Conservation (phyloP, 53 echinoderm and acorn worm species). For the Holothuria scabra region DNA sequence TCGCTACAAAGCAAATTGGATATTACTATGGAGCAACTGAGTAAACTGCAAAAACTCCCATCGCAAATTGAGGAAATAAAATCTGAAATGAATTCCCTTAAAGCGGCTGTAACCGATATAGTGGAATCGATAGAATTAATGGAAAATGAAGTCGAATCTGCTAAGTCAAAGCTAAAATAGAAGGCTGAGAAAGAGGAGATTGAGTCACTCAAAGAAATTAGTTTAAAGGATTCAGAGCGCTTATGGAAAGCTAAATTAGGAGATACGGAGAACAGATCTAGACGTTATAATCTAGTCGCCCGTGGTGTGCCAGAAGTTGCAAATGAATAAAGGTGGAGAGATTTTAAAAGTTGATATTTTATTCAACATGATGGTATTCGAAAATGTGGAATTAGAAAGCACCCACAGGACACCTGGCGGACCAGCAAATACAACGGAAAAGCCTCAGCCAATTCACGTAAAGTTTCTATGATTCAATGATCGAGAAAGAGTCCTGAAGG, state of each 20-base stretch:
- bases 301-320: neutral
- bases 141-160: constrained; percentile 34
- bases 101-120: constrained; percentile 31
- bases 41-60: constrained; percentile 1
- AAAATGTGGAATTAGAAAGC: neutral
- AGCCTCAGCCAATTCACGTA: neutral
- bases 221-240: neutral
- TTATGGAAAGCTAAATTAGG: neutral
- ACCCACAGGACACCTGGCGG: no score
- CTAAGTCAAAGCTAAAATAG: neutral
- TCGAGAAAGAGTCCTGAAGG: neutral
- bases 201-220: no score
- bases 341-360: neutral
- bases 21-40: constrained; percentile 25
- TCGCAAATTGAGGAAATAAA: neutral
- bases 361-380: constrained; percentile 1
- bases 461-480: neutral
- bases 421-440: neutral
- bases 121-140: constrained; percentile 4
- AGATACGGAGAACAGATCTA: neutral
- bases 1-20: constrained; percentile 17
- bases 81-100: constrained; percentile 9
- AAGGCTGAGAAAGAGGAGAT: no score
- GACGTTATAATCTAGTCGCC: neutral
- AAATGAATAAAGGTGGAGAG: neutral